A percentile compares a stretch with the other conserved stretches of the same genome.
These are phyloP conservation scores for Zaprionus nigranus DNA, from an alignment of 1,140 invertebrate species.

Conservation along the genomic window DNA sequence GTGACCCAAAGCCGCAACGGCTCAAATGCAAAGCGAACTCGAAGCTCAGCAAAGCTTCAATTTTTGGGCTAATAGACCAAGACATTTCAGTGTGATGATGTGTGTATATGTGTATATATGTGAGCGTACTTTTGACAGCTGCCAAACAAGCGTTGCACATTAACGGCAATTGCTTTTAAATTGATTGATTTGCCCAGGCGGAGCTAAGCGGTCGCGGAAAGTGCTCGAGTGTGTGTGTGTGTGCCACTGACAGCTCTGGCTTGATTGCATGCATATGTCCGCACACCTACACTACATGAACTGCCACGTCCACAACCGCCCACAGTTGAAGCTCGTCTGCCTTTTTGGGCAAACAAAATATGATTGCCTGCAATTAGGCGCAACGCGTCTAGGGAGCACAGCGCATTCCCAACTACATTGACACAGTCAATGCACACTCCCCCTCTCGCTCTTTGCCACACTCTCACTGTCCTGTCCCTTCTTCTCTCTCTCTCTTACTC, in stretches of 20 bases:
- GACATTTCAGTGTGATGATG: constrained; percentile 5
- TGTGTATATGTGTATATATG: constrained; percentile 10
- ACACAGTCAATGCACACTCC: constrained; percentile 38
- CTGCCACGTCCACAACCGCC: background rate
- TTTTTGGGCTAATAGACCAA: constrained; percentile 40
- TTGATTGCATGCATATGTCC: constrained; percentile 62
- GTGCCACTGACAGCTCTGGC: constrained; percentile 62
- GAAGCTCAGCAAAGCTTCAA: constrained; percentile 3
- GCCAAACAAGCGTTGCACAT: constrained; percentile 80
- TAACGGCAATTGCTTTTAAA: constrained; percentile 82
- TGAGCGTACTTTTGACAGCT: constrained; percentile 60
- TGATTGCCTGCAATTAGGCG: constrained; percentile 79
- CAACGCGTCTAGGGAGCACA: constrained; percentile 60
- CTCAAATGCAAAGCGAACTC: constrained; percentile 5
- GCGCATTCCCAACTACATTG: constrained; percentile 34
- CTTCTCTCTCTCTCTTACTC: background rate
- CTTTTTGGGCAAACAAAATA: constrained; percentile 78
- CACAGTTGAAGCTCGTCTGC: constrained; percentile 9
- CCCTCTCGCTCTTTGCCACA: constrained; percentile 16
- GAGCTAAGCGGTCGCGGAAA: constrained; percentile 48
- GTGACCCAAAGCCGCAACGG: constrained; percentile 5
- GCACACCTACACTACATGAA: background rate
- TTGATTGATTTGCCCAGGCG: constrained; percentile 76
- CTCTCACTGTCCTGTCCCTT: no score
- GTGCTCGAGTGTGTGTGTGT: constrained; percentile 17